Evolutionary conservation across 1,140 invertebrate species (phyloP), one percentile per base, ranked within the genome.

Genomic region (Eubasilissa regina): DNA sequence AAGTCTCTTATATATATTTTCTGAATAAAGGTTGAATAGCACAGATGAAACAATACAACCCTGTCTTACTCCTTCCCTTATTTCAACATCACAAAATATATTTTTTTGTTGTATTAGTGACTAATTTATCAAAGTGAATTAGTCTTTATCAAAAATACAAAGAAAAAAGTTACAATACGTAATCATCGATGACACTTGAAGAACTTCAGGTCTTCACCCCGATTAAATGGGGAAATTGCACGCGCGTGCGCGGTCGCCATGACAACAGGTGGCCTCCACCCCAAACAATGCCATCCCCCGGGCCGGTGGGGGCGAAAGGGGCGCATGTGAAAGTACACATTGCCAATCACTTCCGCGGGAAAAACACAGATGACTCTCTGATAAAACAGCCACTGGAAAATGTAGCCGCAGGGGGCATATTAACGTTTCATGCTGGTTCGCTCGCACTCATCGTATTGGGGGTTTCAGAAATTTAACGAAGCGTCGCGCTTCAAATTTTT

Each of bases 171-270:
- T 60, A 60, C 15, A 17, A 60, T 60, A 21, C 7, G 8, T 4
- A 12, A 12, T 4, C 9, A 13, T 6, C 25, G 60, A 13, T 64
- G 21, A 25, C 48, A 13, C 35, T 64, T 64, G 60, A 64, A 35
- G 60, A 64, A 35, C 11, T 35, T 19, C 55, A 1, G 25, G 19
- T n/a, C 35, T 4, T 25, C n/a, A 19, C 60, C 60, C 60, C 35
- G 60, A 43, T 64, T 64, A 43, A 64, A 48, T 70, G 47, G 15
- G 15, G 21, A 3, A 47, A 47, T 15, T 47, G 21, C 43, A 70
- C 43, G 47, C 66, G 66, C 66, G 47, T 6, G 66, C 66, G 66
- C 66, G n/a, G 45, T 70, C 45, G 15, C 66, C 19, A 70, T 70
- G 66, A 9, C 66, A 21, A 19, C 66, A 15, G 17, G 44, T 60